Base-by-base conservation (phyloP, 2,797 vertebrate species). In the Erithacus rubecula region DNA sequence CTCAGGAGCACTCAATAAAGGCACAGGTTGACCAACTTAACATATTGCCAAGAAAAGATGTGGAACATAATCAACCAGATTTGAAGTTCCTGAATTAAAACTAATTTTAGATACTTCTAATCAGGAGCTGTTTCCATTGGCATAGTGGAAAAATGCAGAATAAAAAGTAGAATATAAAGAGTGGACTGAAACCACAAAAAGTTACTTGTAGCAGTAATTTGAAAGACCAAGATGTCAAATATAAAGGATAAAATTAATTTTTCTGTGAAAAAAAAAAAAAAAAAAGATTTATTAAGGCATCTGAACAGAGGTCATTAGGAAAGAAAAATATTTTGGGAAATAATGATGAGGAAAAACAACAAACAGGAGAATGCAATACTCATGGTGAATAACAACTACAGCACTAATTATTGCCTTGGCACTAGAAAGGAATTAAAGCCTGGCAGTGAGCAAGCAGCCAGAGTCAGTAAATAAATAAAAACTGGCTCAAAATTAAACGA, bases 41-140 rank as follows among this genome's bases (percentile, higher is more conserved):
- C 0, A 0, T n/a, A 65, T n/a, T 34, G 29, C 37, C 51, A 82
- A 32, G 52, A 37, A 53, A 49, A 53, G 12, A n/a, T 8, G 20
- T 6, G 24, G 7, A 65, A 46, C 4, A 47, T 47, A 39, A 75
- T 20, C 83, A 67, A 43, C 16, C 65, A 82, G 70, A 70, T 67
- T 6, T 55, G 44, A 82, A 77, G 32, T 8, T 85, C 37, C 68
- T 29, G 34, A 43, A 69, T 32, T 26, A 64, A 87, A 87, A 74
- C 12, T 49, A 7, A 26, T 53, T 60, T 63, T 49, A 53, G 32
- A 27, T 15, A 23, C 51, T 91, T 86, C 29, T 24, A 56, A 82
- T n/a, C 36, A 67, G 29, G 32, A 78, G 16, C 46, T 32, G 65
- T 27, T 43, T 81, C 44, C 37, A 59, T 14, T 60, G 53, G 39